Conservation (phyloP, 2,888 invertebrate species). For the Autographa gamma region DNA sequence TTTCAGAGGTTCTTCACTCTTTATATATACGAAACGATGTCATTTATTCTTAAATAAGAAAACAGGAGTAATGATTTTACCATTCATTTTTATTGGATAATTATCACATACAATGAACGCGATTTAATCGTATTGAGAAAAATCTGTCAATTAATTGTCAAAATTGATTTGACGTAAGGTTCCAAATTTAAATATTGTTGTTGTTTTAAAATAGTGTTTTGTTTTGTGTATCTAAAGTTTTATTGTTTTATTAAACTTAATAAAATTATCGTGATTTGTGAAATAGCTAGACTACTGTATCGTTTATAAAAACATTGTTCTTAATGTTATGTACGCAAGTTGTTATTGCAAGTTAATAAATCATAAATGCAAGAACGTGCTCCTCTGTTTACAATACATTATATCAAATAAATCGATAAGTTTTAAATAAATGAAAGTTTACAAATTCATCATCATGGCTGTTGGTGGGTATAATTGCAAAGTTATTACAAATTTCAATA, state of each 20-base stretch:
- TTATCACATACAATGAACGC: conserved; percentile 53
- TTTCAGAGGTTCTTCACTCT: conserved; percentile 40
- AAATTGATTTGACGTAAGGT: conserved; percentile 33
- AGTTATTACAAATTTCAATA: too few relatives aligned
- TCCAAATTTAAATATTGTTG: conserved; percentile 13
- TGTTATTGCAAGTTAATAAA: too few relatives aligned
- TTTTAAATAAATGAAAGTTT: too few relatives aligned
- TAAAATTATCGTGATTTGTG: too few relatives aligned
- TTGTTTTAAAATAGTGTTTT: conserved; percentile 12
- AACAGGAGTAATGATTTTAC: not conserved
- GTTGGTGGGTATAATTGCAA: too few relatives aligned
- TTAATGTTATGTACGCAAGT: too few relatives aligned
- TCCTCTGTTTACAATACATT: too few relatives aligned
- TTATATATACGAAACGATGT: conserved; percentile 25
- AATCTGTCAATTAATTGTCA: conserved; percentile 39
- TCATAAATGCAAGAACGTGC: too few relatives aligned
- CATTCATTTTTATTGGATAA: conserved; percentile 5
- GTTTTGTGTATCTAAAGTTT: not conserved
- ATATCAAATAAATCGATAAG: too few relatives aligned
- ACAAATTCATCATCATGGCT: too few relatives aligned
- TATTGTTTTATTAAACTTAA: conserved; percentile 8
- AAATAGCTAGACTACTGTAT: too few relatives aligned
- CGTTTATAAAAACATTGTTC: too few relatives aligned
- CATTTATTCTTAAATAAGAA: not conserved
- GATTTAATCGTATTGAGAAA: conserved; percentile 15